These are phyloP conservation scores for Ciconia nigra DNA, from an alignment of 2,797 vertebrate genomes.

Conservation along the genomic window DNA sequence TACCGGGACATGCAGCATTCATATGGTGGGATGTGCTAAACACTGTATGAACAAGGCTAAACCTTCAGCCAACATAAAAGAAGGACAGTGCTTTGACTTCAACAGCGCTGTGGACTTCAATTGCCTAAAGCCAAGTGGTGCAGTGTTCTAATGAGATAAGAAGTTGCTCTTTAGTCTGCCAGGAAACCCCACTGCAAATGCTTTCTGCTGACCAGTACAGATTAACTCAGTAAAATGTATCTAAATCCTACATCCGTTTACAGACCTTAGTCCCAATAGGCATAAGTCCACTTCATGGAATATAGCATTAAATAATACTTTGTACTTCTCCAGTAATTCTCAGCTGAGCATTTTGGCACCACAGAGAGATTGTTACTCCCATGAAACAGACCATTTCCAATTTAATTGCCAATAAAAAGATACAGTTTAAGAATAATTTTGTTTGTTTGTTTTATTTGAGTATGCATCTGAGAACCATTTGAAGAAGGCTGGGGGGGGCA, in stretches of 20 bases:
- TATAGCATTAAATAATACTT: background rate
- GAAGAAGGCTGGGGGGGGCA: background rate
- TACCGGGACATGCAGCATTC: background rate
- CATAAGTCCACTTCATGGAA: background rate
- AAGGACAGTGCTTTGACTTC: background rate
- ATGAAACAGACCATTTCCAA: background rate
- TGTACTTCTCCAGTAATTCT: background rate
- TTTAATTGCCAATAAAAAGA: background rate
- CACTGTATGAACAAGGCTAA: background rate
- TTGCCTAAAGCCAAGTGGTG: background rate
- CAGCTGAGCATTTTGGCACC: background rate
- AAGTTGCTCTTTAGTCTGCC: background rate
- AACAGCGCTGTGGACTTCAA: background rate
- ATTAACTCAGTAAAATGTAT: slow-evolving; percentile 10
- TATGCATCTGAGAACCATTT: background rate
- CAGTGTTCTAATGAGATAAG: background rate
- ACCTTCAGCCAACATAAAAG: background rate
- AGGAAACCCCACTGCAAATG: background rate
- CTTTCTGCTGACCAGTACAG: slow-evolving; percentile 2
- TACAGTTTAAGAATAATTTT: background rate
- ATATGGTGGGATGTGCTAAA: background rate
- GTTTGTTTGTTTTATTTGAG: background rate
- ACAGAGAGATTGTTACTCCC: background rate
- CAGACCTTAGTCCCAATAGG: background rate
- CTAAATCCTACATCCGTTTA: background rate